Percentiles rank a stretch among this genome's conserved stretches.
Conservation (phyloP, 2,888 invertebrate genomes). For the Idaea dimidiata region DNA sequence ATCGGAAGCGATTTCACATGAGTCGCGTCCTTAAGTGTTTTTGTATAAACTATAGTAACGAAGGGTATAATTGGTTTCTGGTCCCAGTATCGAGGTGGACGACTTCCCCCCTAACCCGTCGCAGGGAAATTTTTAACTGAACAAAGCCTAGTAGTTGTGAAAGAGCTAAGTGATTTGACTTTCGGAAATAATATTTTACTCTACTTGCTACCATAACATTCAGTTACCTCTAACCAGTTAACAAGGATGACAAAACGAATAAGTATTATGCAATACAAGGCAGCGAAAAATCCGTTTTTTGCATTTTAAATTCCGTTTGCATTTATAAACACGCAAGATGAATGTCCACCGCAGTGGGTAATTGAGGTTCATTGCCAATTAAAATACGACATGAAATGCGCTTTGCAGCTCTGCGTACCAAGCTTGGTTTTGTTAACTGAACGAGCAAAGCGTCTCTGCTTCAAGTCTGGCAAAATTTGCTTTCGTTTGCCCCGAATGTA, state of each 20-base stretch:
- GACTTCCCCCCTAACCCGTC: too few relatives aligned
- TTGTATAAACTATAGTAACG: too few relatives aligned
- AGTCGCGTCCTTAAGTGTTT: too few relatives aligned
- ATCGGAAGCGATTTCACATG: too few relatives aligned
- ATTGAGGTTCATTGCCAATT: conserved; percentile 23
- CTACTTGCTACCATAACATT: not conserved
- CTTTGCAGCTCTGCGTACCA: conserved; percentile 1
- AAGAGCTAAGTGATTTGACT: too few relatives aligned
- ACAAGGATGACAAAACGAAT: conserved; percentile 15
- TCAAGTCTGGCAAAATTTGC: too few relatives aligned
- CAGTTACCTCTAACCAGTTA: conserved; percentile 16
- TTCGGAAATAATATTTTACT: too few relatives aligned
- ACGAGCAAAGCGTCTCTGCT: not conserved
- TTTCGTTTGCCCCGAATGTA: too few relatives aligned
- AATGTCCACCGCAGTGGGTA: conserved; percentile 14
- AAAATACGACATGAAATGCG: conserved; percentile 14
- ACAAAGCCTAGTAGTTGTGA: too few relatives aligned
- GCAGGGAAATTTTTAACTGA: too few relatives aligned
- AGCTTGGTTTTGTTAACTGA: conserved; percentile 3
- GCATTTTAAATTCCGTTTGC: conserved; percentile 16
- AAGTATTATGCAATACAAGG: conserved; percentile 10
- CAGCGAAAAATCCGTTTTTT: conserved; percentile 13
- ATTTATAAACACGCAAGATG: conserved; percentile 18
- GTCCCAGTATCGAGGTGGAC: too few relatives aligned
- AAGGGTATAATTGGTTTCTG: too few relatives aligned